Base-by-base conservation (phyloP, 1,140 invertebrate genomes). In the Dendrolimus kikuchii region DNA sequence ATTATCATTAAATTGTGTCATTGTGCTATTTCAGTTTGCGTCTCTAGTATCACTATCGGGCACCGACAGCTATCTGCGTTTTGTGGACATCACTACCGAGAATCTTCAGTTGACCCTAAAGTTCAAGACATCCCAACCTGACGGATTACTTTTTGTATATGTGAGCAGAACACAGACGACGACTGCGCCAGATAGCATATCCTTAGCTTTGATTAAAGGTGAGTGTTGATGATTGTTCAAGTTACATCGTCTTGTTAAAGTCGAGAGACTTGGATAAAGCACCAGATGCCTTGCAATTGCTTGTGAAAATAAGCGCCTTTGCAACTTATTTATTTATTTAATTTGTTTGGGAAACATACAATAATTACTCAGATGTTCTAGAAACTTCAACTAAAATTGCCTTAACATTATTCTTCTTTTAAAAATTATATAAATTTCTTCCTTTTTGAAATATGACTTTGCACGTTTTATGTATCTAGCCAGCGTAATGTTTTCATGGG, bases 71-170 rank as follows among this genome's bases (percentile, higher is more conserved):
- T 94, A 92, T 67, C 89, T 94, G 0, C 89, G 88, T 41, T 91
- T 89, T 72, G 78, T 88, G 2, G 90, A 92, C 56, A 75, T 92
- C 1, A 87, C 89, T 0, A 84, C 90, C 0, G 71, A 88, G 7
- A 91, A 92, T 40, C 51, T 82, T 7, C 90, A 97, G 74, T 85
- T 99, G 6, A 97, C 93, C 49, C 89, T 99, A 6, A 96, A 95
- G 73, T 98, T 99, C 81, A 95, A 94, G 73, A 98, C 96, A 0
- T 86, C 88, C n/a, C 82, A 90, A 8, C 89, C 90, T 2, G 88
- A 95, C 56, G 96, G 95, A 0, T 71, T 98, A 0, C 88, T 99
- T 38, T 94, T 92, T 72, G 64, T 86, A 7, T 86, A 83, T 49
- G 60, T 80, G 7, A 80, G 71, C 49, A 53, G 78, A 39, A 81